Conservation (phyloP, 1,140 invertebrate species). For the Solenopsis fugax region DNA sequence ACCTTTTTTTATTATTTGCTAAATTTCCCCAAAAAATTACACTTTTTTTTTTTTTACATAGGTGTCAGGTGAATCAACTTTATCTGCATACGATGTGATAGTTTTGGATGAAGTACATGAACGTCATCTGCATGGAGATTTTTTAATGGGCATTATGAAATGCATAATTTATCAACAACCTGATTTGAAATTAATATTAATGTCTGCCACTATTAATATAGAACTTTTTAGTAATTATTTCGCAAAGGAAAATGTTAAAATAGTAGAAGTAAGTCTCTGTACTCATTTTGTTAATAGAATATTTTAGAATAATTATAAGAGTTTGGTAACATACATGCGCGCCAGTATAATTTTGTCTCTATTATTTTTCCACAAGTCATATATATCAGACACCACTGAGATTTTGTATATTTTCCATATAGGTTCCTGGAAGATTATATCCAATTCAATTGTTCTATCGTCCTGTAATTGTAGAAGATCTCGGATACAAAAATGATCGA, state of each 20-base stretch:
- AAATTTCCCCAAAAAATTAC: slow-evolving; percentile 18
- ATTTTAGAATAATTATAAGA: slow-evolving; percentile 41
- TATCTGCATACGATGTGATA: slow-evolving; percentile 93
- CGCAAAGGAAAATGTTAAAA: slow-evolving; percentile 91
- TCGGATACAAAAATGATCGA: slow-evolving; percentile 89
- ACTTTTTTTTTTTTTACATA: slow-evolving; percentile 68
- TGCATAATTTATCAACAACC: slow-evolving; percentile 93
- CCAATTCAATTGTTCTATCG: slow-evolving; percentile 96
- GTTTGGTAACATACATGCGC: neutral
- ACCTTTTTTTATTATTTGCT: no score
- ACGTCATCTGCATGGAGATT: slow-evolving; percentile 97
- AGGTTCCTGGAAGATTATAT: slow-evolving; percentile 97
- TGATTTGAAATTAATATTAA: slow-evolving; percentile 97
- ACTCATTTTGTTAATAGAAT: slow-evolving; percentile 33
- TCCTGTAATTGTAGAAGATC: slow-evolving; percentile 92
- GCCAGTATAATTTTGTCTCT: slow-evolving; percentile 1
- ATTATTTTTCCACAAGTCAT: neutral
- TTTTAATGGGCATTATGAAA: slow-evolving; percentile 96
- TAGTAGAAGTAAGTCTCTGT: slow-evolving; percentile 90
- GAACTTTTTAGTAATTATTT: slow-evolving; percentile 97
- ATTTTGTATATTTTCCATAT: slow-evolving; percentile 52
- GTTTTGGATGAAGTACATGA: slow-evolving; percentile 99
- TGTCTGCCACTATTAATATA: slow-evolving; percentile 99
- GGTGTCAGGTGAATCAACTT: slow-evolving; percentile 86
- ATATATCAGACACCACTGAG: slow-evolving; percentile 46